Evolutionary conservation across 2,888 invertebrate genomes (phyloP).

Genomic region (Leptopterna dolabrata): DNA sequence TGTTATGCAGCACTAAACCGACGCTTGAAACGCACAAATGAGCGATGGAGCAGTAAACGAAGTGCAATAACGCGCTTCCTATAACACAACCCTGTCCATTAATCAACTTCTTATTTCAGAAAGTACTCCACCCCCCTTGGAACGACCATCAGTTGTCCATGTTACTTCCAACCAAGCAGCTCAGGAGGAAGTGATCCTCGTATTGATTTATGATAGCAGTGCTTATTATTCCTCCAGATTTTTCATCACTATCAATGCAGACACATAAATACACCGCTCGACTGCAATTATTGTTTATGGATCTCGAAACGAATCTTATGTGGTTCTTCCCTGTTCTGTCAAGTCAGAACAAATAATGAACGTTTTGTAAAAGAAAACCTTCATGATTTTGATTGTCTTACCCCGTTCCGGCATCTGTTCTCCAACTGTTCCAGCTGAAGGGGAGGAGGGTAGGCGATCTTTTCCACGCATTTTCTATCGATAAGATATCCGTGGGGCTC

Average conservation of each 20-base stretch:
- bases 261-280: too few relatives aligned
- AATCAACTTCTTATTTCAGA: not conserved
- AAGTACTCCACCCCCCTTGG: not conserved
- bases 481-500: constrained; percentile 47
- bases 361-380: too few relatives aligned
- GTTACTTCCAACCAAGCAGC: too few relatives aligned
- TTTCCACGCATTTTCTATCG: constrained; percentile 52
- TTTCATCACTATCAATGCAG: too few relatives aligned
- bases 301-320: too few relatives aligned
- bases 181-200: too few relatives aligned
- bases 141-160: not conserved
- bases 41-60: not conserved
- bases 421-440: constrained; percentile 65
- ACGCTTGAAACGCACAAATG: constrained; percentile 4
- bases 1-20: constrained; percentile 16
- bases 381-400: constrained; percentile 17
- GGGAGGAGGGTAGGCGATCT: constrained; percentile 66
- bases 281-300: too few relatives aligned
- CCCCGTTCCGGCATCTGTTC: constrained; percentile 52
- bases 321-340: too few relatives aligned
- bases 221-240: too few relatives aligned
- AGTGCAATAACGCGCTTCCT: not conserved
- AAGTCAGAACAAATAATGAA: too few relatives aligned
- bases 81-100: not conserved
- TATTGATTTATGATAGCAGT: too few relatives aligned